Conservation (phyloP, 2,113 vertebrate genomes). For the Psittacula cyanocephala region DNA sequence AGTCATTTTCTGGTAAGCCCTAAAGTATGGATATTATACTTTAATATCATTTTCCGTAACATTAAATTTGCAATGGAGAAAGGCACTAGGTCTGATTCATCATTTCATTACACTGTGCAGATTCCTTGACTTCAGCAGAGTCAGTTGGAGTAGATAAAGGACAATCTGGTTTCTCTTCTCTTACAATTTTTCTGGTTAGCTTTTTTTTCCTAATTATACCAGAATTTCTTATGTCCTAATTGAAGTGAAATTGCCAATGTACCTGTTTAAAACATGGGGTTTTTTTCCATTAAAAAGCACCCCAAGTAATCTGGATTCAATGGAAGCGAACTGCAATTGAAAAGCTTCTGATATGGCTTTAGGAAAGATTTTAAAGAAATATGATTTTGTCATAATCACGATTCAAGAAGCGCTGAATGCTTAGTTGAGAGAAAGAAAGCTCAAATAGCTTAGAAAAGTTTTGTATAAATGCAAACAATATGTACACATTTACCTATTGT, state of each 20-base stretch:
- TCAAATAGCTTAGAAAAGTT: background rate
- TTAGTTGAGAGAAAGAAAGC: background rate
- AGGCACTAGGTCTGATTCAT: slow-evolving; percentile 47
- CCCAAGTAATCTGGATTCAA: background rate
- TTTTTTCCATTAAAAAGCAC: background rate
- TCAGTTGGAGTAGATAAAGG: slow-evolving; percentile 8
- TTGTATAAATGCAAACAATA: background rate
- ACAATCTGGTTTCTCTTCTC: background rate
- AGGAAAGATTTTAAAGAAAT: background rate
- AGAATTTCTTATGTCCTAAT: background rate
- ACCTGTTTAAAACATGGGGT: background rate
- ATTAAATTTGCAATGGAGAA: slow-evolving; percentile 61
- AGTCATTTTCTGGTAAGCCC: slow-evolving; percentile 63
- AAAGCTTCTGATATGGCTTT: background rate
- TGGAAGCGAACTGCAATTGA: background rate
- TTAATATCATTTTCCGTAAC: slow-evolving; percentile 65
- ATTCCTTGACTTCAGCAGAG: background rate
- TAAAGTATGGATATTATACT: slow-evolving; percentile 57
- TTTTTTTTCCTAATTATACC: background rate
- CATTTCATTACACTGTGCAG: slow-evolving; percentile 13
- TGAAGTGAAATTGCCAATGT: background rate
- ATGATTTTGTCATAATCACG: background rate
- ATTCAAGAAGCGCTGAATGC: background rate
- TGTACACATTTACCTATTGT: background rate
- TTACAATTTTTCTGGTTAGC: background rate